Conservation (phyloP, 1,140 invertebrate genomes). For the Holcopasites calliopsidis region DNA sequence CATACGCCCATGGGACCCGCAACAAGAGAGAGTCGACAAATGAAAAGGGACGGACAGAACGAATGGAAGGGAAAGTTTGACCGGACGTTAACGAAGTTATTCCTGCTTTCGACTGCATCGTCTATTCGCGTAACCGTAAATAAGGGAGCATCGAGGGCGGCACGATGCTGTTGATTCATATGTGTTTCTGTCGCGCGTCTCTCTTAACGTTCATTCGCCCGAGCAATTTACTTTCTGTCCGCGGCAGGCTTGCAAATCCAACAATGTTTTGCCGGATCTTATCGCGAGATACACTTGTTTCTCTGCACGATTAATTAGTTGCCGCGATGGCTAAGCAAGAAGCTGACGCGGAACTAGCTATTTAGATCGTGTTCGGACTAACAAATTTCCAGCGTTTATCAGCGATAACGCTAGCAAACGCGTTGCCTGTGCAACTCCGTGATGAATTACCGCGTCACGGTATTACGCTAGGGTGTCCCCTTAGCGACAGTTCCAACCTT, state of each 20-base stretch:
- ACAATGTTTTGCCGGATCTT: conserved; percentile 22
- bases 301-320: conserved; percentile 17
- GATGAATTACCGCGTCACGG: conserved; percentile 9
- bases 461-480: background rate
- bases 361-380: conserved; percentile 15
- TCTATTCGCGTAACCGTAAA: conserved; percentile 30
- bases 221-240: conserved; percentile 14
- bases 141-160: background rate
- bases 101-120: conserved; percentile 33
- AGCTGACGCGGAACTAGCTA: conserved; percentile 6
- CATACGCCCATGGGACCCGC: conserved; percentile 43
- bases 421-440: background rate
- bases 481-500: background rate
- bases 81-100: conserved; percentile 38
- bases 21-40: conserved; percentile 53
- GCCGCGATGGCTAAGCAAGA: background rate
- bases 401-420: conserved; percentile 19
- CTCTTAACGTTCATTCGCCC: background rate
- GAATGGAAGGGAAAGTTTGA: conserved; percentile 21
- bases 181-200: background rate
- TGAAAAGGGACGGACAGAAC: conserved; percentile 62
- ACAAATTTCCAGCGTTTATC: conserved; percentile 26
- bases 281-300: conserved; percentile 23
- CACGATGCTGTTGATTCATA: background rate
- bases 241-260: background rate